Percentiles rank a stretch among this genome's conserved stretches.
Evolutionary conservation across 2,888 invertebrate genomes (phyloP).

Genomic region (Ormyrus labotus): DNA sequence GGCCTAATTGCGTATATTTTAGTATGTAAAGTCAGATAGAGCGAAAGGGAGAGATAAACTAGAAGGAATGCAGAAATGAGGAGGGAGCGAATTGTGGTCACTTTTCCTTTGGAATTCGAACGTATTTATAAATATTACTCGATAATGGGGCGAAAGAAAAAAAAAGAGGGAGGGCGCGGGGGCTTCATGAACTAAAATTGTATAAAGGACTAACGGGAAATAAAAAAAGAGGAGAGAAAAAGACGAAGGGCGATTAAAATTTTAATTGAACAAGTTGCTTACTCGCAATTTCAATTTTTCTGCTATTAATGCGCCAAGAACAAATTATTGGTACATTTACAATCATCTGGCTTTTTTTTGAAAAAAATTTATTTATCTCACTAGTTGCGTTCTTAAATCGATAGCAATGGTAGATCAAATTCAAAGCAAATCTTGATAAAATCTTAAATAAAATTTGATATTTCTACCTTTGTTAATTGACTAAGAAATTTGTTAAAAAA

Average conservation of each 20-base stretch:
- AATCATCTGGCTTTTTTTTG: no score
- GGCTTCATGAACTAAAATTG: slow-evolving; percentile 25
- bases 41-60: neutral
- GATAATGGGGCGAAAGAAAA: slow-evolving; percentile 7
- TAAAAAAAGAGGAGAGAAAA: slow-evolving; percentile 34
- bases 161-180: slow-evolving; percentile 20
- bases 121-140: slow-evolving; percentile 10
- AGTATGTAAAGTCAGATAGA: slow-evolving; percentile 20
- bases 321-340: slow-evolving; percentile 38
- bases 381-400: no score
- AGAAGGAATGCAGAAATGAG: neutral
- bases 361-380: no score
- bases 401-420: no score
- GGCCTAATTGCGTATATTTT: slow-evolving; percentile 59
- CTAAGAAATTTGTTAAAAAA: no score
- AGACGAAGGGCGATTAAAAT: slow-evolving; percentile 34
- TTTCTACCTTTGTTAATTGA: no score
- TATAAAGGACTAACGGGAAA: slow-evolving; percentile 21
- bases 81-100: slow-evolving; percentile 13
- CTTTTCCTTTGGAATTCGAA: slow-evolving; percentile 33
- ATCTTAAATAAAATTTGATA: no score
- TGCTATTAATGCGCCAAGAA: slow-evolving; percentile 29
- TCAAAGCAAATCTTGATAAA: no score
- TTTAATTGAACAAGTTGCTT: slow-evolving; percentile 17
- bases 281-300: slow-evolving; percentile 14